Conservation (phyloP, 2,797 vertebrate species). For the Rachycentron canadum region DNA sequence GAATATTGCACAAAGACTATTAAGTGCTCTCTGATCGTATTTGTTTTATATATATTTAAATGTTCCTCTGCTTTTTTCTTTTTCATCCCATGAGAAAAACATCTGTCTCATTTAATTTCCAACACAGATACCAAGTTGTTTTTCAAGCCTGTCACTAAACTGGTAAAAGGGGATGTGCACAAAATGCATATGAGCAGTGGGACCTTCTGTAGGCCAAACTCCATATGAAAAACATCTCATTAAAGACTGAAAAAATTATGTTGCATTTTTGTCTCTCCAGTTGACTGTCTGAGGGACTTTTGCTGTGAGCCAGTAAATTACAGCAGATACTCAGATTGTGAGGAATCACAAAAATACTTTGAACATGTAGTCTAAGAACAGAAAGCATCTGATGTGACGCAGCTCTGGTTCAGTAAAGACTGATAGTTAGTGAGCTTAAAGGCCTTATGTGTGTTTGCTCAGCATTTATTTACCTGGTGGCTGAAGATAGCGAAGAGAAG, state of each 20-base stretch:
- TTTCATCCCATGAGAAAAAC: not conserved
- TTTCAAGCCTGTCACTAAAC: conserved; percentile 7
- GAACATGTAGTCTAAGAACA: not conserved
- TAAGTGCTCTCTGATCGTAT: not conserved
- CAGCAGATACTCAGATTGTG: not conserved
- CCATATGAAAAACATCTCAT: not conserved
- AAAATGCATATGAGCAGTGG: conserved; percentile 5
- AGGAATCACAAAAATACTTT: not conserved
- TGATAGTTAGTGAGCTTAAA: not conserved
- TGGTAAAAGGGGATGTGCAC: not conserved
- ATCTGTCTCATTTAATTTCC: not conserved
- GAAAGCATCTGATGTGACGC: not conserved
- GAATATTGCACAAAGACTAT: not conserved
- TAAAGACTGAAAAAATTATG: not conserved
- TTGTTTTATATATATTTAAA: not conserved
- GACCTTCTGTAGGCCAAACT: not conserved
- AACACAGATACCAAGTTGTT: conserved; percentile 8
- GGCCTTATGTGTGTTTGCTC: too few relatives aligned
- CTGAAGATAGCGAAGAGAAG: conserved; percentile 50
- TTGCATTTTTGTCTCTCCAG: not conserved
- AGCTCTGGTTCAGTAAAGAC: not conserved
- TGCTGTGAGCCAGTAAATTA: conserved; percentile 3
- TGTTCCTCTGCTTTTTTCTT: not conserved
- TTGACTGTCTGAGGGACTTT: not conserved
- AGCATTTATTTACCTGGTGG: conserved; percentile 73